Conservation (phyloP, 2,888 invertebrate genomes). For the Blastobasis adustella region DNA sequence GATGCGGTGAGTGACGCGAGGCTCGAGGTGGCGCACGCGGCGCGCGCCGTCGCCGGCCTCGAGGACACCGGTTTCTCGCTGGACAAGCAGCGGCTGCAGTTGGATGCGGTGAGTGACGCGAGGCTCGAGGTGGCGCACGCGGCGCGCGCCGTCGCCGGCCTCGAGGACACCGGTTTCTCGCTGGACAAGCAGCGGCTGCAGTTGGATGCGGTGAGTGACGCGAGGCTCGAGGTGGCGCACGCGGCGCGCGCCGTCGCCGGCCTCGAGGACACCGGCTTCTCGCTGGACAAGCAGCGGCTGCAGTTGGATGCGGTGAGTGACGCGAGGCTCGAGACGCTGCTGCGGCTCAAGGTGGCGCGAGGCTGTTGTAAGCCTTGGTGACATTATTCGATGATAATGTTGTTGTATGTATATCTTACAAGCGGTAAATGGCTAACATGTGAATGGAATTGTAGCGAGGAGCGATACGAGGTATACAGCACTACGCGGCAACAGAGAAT, state of each 20-base stretch:
- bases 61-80: constrained; percentile 79
- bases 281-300: constrained; percentile 35
- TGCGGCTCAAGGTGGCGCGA: too few relatives aligned
- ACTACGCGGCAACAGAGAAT: too few relatives aligned
- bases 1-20: not conserved
- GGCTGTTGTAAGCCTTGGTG: too few relatives aligned
- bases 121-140: constrained; percentile 79
- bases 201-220: constrained; percentile 77
- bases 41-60: constrained; percentile 77
- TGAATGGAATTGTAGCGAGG: too few relatives aligned
- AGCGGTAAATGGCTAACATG: too few relatives aligned
- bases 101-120: too few relatives aligned
- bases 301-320: too few relatives aligned
- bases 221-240: constrained; percentile 59
- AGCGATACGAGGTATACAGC: too few relatives aligned
- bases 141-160: constrained; percentile 76
- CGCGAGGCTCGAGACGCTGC: too few relatives aligned
- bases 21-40: constrained; percentile 70
- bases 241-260: constrained; percentile 77
- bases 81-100: not conserved
- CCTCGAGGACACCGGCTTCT: constrained; percentile 79
- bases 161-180: constrained; percentile 78
- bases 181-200: constrained; percentile 81
- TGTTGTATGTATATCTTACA: too few relatives aligned
- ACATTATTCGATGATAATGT: too few relatives aligned